These are phyloP conservation scores for Brachystomella parvula DNA, from an alignment of 1,140 invertebrate genomes.

Conservation along the genomic window DNA sequence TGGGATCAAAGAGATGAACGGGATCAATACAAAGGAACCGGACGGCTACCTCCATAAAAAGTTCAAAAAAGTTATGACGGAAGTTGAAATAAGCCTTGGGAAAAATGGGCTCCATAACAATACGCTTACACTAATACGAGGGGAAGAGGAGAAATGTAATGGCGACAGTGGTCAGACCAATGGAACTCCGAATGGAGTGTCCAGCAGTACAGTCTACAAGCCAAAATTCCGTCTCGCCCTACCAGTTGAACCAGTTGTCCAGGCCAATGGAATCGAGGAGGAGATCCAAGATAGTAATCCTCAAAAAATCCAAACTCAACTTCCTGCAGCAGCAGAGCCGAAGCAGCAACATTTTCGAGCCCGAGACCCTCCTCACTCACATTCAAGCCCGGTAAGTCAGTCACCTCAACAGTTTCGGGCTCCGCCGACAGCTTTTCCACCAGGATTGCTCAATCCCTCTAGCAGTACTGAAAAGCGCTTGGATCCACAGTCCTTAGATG, in stretches of 20 bases:
- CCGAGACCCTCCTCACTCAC: background rate
- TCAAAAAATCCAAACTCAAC: background rate
- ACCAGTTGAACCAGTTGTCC: background rate
- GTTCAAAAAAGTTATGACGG: slow-evolving; percentile 34
- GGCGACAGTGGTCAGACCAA: background rate
- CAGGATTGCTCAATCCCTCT: background rate
- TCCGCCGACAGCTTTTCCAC: background rate
- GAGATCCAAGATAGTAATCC: background rate
- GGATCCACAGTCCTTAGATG: slow-evolving; percentile 34
- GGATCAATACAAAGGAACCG: background rate
- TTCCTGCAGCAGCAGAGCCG: background rate
- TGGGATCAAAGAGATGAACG: background rate
- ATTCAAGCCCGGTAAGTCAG: background rate
- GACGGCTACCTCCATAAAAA: slow-evolving; percentile 36
- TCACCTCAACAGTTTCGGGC: background rate
- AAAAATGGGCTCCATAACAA: background rate
- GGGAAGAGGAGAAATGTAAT: slow-evolving; percentile 3
- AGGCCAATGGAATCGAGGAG: background rate
- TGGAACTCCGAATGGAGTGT: background rate
- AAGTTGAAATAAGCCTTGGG: background rate
- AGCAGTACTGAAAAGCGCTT: slow-evolving; percentile 17
- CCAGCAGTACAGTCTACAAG: slow-evolving; percentile 26
- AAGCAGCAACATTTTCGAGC: background rate
- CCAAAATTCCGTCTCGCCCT: slow-evolving; percentile 29
- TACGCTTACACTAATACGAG: background rate